Percentiles rank a stretch among this genome's conserved stretches.
These are phyloP conservation scores for Gopherus flavomarginatus DNA, from an alignment of 2,113 vertebrate species.

Conservation along the genomic window DNA sequence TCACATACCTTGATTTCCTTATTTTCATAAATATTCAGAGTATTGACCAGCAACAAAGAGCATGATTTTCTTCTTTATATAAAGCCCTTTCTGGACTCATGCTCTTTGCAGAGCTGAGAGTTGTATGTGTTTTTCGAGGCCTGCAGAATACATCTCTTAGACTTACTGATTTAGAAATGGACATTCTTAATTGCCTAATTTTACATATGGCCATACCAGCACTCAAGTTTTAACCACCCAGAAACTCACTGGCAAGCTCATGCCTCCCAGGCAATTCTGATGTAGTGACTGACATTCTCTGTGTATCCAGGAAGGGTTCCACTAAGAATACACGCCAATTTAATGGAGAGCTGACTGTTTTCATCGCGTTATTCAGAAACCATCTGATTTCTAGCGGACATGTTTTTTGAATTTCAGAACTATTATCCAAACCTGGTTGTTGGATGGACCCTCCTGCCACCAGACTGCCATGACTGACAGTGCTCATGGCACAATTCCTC, in stretches of 20 bases:
- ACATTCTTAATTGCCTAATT: slow-evolving; percentile 55
- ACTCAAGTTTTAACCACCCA: slow-evolving; percentile 59
- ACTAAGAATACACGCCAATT: slow-evolving; percentile 65
- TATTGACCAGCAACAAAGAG: slow-evolving; percentile 10
- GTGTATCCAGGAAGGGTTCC: slow-evolving; percentile 56
- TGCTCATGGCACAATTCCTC: slow-evolving; percentile 10
- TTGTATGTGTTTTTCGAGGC: slow-evolving; percentile 42
- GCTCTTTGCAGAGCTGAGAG: slow-evolving; percentile 25
- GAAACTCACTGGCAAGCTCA: slow-evolving; percentile 60
- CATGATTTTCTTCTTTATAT: slow-evolving; percentile 23
- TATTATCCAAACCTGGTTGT: slow-evolving; percentile 27
- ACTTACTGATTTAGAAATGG: slow-evolving; percentile 60
- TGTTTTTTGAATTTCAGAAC: slow-evolving; percentile 51
- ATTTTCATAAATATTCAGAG: slow-evolving; percentile 7
- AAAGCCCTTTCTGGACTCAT: slow-evolving; percentile 19
- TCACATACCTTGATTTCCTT: neutral
- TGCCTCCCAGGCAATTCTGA: slow-evolving; percentile 63
- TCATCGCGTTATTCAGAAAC: slow-evolving; percentile 54
- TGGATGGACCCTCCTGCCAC: slow-evolving; percentile 49
- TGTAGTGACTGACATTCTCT: slow-evolving; percentile 64
- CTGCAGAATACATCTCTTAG: slow-evolving; percentile 43
- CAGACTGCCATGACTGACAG: slow-evolving; percentile 25
- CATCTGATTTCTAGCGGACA: slow-evolving; percentile 55
- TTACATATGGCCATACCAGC: slow-evolving; percentile 50
- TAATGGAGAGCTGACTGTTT: slow-evolving; percentile 70